Evolutionary conservation across 1,140 invertebrate genomes (phyloP), one percentile per base, ranked within the genome.

Genomic region (Diabrotica virgifera): DNA sequence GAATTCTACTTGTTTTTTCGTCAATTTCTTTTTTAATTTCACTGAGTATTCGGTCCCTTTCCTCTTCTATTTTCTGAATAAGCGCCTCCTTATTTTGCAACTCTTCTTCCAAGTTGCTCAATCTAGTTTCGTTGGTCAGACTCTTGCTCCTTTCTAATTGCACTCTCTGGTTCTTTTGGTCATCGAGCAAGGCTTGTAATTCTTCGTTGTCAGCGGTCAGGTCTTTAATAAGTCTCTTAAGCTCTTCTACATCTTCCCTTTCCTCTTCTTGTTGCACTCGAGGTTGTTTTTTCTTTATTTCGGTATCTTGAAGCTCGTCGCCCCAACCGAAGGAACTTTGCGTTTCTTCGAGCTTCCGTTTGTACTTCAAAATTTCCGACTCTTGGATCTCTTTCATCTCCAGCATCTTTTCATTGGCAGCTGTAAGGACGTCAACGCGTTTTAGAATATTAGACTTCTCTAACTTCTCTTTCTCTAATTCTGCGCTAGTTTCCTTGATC

Each of bases 301-400:
- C 24, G 24, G 24, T 24, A 4, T 24, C 24, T 24, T 24, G 24
- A 24, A 24, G 4, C 24, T 24, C 24, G 24, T 24, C 24, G 24
- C 24, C 24, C 40, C 40, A 46, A 46, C n/a, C 40, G 40, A 46
- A 46, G 8, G 40, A 46, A 51, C 36, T 6, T 53, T 10, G n/a
- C 5, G 40, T 36, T 74, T 90, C 86, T 67, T 87, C 85, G 71
- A 86, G 89, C 71, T 88, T 85, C 36, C 85, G 85, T 73, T 89
- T 86, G 77, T 87, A 87, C 0, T 83, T 71, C 10, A 82, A 77
- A 65, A 88, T 82, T 76, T 89, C 87, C 71, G 81, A 82, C 68
- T 92, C 90, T 78, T 91, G 86, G 64, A 87, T 87, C 76, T 93
- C 90, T 79, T 93, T 93, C 77, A 89, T 85, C 73, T 93, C 90